Base-by-base conservation (phyloP, 2,888 invertebrate species). In the Yponomeuta sedellus region DNA sequence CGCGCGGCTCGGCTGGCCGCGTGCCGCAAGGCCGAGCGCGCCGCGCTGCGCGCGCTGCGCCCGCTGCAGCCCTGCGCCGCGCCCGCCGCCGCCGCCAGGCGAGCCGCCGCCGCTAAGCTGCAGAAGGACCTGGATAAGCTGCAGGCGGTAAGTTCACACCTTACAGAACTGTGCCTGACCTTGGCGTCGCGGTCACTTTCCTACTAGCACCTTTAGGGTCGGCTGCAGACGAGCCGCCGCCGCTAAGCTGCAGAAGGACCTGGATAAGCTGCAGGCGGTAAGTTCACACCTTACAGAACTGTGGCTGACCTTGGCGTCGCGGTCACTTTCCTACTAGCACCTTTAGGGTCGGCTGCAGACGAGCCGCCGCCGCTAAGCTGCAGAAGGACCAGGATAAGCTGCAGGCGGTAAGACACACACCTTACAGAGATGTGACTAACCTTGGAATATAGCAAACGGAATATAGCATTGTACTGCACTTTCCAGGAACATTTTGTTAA, bases 1-100 rank as follows among this genome's bases (percentile, higher is more conserved):
- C 82, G 88, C 0, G 75, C 83, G 0, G 88, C 87, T 0, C 86
- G 91, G 1, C 71, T 85, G 56, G 77, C 84, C 0, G 87, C 89
- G 59, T 83, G 83, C 28, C 77, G 82, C 6, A 75, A 76, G 28
- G 86, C 86, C 0, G 84, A 85, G 69, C 76, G 78, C 3, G 79
- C 78, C 1, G 69, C 84, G 0, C 70, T 85, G 25, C 74, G 82
- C 0, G 69, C 75, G 44, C 79, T 91, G 8, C 80, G 88, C 0
- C 89, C 91, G 0, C 75, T 91, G 70, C 77, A 83, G 73, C 75
- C 83, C 76, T 83, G 86, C 16, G 72, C 71, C 5, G 77, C 80
- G 16, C 75, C 80, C 34, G 76, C 77, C 6, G 82, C 83, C 0
- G 69, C 71, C 11, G 84, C 83, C 0, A 68, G 88, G 16, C 62